Evolutionary conservation across 2,888 invertebrate species (phyloP).

Genomic region (Parthenolecanium corni): DNA sequence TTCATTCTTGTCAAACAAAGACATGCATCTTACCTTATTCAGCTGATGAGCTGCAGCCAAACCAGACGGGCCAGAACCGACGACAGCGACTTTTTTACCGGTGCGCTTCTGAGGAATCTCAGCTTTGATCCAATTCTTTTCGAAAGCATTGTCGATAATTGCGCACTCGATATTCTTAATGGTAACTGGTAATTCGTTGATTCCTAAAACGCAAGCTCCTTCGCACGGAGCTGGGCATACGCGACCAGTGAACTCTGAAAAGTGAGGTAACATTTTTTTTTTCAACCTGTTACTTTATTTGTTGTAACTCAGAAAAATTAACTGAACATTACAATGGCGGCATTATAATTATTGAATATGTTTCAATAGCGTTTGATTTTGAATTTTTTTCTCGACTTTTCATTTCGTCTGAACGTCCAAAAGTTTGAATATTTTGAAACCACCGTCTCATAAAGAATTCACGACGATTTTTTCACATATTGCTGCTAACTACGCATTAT

Average conservation of each 20-base stretch:
- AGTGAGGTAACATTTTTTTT: slow-evolving; percentile 12
- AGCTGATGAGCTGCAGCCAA: slow-evolving; percentile 93
- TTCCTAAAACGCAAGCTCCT: slow-evolving; percentile 91
- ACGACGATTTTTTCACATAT: too few relatives aligned
- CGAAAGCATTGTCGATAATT: slow-evolving; percentile 96
- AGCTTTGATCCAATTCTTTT: slow-evolving; percentile 85
- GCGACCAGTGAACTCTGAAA: slow-evolving; percentile 74
- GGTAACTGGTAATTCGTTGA: slow-evolving; percentile 91
- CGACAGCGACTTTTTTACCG: slow-evolving; percentile 72
- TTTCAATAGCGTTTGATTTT: too few relatives aligned
- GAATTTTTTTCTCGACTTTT: too few relatives aligned
- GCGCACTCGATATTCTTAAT: slow-evolving; percentile 99
- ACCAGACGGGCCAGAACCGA: slow-evolving; percentile 91
- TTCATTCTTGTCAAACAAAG: neutral
- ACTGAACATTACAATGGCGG: too few relatives aligned
- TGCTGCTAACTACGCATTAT: too few relatives aligned
- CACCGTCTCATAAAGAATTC: too few relatives aligned
- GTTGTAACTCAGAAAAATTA: slow-evolving; percentile 9
- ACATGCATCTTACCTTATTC: slow-evolving; percentile 51
- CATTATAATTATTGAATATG: too few relatives aligned
- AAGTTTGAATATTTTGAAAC: too few relatives aligned
- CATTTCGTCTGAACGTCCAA: too few relatives aligned
- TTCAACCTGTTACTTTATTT: neutral
- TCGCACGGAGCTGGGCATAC: slow-evolving; percentile 97
- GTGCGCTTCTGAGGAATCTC: slow-evolving; percentile 62